Evolutionary conservation across 2,888 invertebrate genomes (phyloP), one percentile per base, ranked within the genome.

Genomic region (Hyalella azteca): DNA sequence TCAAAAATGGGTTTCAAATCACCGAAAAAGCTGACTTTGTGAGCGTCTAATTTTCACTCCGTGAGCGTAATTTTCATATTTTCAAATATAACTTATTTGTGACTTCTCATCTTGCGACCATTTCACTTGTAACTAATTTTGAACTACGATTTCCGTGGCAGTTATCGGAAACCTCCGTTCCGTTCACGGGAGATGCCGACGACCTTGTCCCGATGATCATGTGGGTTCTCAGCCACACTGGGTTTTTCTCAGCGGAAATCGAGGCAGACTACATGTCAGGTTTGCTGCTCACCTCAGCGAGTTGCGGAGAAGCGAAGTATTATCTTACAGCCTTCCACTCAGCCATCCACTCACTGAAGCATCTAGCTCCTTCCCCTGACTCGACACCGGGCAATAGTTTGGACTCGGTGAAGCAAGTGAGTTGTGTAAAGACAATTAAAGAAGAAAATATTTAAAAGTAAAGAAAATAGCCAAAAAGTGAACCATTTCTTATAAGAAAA

Each of bases 181-280:
- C 78, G 11, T 79, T 78, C 4, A 73, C 79, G 13, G 82, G 80
- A 19, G 94, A 94, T 9, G 94, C 95, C 15, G 95, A 95, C 88
- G 97, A 97, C 87, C 93, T 97, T 84, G 91, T 98, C 79, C 96
- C 97, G 0, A 92, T 97, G 80, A 91, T 98, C 76, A 95, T 97
- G 79, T 96, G 95, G 92, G 93, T 96, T 13, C 90, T 98, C 85
- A 95, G 96, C 0, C 93, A 95, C 84, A 94, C 95, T 85, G 94
- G 94, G 48, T 92, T 96, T 86, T 93, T 97, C 9, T 93, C 95
- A 41, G 97, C 96, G 0, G 97, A 98, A 89, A 92, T 97, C 80
- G 97, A 98, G 88, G 96, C 96, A 0, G 96, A 97, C 87, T 94
- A 96, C 87, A 98, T 98, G 96, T 96, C 96, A 90, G 96, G 90